Evolutionary conservation across 2,888 invertebrate genomes (phyloP).

Genomic region (Rhingia campestris): DNA sequence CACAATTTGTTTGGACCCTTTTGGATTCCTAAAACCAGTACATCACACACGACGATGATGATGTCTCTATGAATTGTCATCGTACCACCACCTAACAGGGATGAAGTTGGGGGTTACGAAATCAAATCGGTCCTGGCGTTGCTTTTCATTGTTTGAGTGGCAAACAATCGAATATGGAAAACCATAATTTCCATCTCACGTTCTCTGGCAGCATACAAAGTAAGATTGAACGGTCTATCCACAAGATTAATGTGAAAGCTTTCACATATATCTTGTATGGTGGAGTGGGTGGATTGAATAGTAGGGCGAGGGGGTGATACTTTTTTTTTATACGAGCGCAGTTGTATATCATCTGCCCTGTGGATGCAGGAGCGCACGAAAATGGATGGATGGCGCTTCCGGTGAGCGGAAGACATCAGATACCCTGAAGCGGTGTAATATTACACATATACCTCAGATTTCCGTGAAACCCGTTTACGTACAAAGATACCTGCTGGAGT

Average conservation of each 20-base stretch:
- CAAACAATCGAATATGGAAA: slow-evolving; percentile 66
- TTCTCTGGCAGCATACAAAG: slow-evolving; percentile 42
- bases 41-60: slow-evolving; percentile 3
- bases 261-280: slow-evolving; percentile 49
- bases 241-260: slow-evolving; percentile 65
- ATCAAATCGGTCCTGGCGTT: slow-evolving; percentile 32
- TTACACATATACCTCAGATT: slow-evolving; percentile 44
- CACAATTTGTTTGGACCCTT: slow-evolving; percentile 31
- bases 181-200: slow-evolving; percentile 61
- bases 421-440: slow-evolving; percentile 38
- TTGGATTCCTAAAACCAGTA: slow-evolving; percentile 15
- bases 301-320: neutral
- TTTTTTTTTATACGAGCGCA: neutral
- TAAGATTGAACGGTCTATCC: slow-evolving; percentile 50
- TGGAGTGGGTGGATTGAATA: neutral
- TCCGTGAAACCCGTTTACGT: slow-evolving; percentile 16
- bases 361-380: slow-evolving; percentile 13
- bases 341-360: slow-evolving; percentile 37
- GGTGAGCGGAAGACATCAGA: slow-evolving; percentile 40
- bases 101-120: neutral
- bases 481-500: neutral
- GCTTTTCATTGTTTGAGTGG: slow-evolving; percentile 50
- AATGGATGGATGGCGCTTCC: slow-evolving; percentile 62
- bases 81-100: neutral
- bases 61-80: slow-evolving; percentile 40